A percentile compares a stretch with the other conserved stretches of the same genome.
Conservation (phyloP, 1,140 invertebrate genomes). For the Plectus sambesii region DNA sequence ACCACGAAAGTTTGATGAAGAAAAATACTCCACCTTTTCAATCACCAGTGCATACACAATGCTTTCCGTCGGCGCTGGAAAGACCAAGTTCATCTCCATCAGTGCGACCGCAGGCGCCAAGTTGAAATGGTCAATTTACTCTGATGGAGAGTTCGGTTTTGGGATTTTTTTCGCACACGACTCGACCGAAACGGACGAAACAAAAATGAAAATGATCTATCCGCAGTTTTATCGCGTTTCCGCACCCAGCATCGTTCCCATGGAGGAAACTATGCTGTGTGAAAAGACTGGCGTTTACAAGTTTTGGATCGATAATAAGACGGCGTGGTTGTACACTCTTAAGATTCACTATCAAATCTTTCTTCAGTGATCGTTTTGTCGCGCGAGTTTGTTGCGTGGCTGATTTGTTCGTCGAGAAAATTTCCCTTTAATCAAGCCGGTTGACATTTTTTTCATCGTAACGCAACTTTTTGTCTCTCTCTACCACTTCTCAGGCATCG, state of each 20-base stretch:
- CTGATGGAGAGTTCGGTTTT: conserved; percentile 44
- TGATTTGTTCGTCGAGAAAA: too few species aligned
- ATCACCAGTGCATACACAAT: conserved; percentile 15
- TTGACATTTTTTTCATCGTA: too few species aligned
- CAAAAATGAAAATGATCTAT: conserved; percentile 27
- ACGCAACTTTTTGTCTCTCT: too few species aligned
- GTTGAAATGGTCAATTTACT: conserved; percentile 37
- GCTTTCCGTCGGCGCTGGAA: conserved; percentile 32
- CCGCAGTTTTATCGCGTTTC: too few species aligned
- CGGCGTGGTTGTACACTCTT: conserved; percentile 43
- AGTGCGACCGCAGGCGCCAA: too few species aligned
- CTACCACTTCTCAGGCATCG: too few species aligned
- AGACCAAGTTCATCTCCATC: conserved; percentile 24
- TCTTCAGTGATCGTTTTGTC: too few species aligned
- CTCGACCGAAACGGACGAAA: conserved; percentile 12
- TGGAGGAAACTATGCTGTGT: conserved; percentile 27
- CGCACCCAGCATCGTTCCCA: conserved; percentile 39
- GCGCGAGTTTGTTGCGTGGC: too few species aligned
- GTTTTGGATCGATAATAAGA: conserved; percentile 44
- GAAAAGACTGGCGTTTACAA: conserved; percentile 28
- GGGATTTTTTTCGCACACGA: conserved; percentile 31
- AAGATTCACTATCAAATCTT: too few species aligned
- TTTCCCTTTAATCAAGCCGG: too few species aligned
- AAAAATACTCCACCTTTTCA: too few species aligned
- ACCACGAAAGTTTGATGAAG: too few species aligned